Base-by-base conservation (phyloP, 1,140 invertebrate species). In the Paraescarpia echinospica region DNA sequence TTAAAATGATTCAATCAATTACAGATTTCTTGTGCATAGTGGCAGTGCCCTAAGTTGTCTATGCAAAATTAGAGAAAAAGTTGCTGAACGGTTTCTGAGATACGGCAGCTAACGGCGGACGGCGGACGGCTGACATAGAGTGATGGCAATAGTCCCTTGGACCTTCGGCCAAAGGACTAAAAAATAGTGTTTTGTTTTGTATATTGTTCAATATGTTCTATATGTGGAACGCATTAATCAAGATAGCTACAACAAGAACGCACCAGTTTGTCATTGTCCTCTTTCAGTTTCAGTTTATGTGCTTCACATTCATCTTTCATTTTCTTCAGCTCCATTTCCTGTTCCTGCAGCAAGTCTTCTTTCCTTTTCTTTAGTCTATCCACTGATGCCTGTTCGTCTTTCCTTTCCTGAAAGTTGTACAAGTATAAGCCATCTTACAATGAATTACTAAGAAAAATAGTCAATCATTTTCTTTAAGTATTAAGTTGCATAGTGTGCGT, bases 191-290 rank as follows among this genome's bases (percentile, higher is more conserved):
- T n/a, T n/a, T n/a, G n/a, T 51, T 51, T 51, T 51, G 48, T 9
- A 51, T 51, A 18, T 18, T 51, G 48, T 18, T 51, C 8, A 51
- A 77, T 77, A 77, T 27, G 22, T 12, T 22, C 9, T 14, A 12
- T 18, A 1, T 0, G 8, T 41, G 18, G 8, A 27, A 18, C 22
- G 22, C 1, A 77, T 77, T 27, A 77, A 77, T 2, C 59, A 77
- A 41, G 59, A 0, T 6, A 77, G 27, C 59, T 31, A 77, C 59
- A 77, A 18, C 8, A 77, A 77, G 59, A 90, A 90, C 94, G 91
- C 33, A 95, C 95, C 95, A 95, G 94, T 93, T 95, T 94, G 89
- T 95, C 94, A 31, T 94, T 89, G 90, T 95, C 94, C 92, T 95
- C 95, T 88, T 94, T 91, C 51, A 95, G 90, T 18, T 93, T 91